Conservation (phyloP, 2,888 invertebrate species). For the Periphyllus acericola region DNA sequence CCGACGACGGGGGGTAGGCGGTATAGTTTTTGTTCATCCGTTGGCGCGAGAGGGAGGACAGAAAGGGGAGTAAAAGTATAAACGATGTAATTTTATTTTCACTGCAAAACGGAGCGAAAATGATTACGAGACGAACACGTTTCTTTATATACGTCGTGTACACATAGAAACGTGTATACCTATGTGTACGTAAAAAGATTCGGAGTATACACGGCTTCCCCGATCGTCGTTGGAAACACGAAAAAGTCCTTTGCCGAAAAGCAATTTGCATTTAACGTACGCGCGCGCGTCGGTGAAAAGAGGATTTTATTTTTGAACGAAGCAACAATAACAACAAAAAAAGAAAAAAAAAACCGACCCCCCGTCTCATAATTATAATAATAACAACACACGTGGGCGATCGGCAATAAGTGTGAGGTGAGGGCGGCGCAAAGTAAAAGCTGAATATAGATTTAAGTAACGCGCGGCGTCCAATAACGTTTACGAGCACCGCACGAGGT, state of each 20-base stretch:
- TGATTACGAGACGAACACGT: not conserved
- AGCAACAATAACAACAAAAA: not conserved
- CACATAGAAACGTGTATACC: no score
- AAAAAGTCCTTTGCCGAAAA: slow-evolving; percentile 6
- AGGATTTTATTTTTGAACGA: not conserved
- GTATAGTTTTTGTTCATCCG: no score
- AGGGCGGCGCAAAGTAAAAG: not conserved
- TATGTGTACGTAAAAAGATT: not conserved
- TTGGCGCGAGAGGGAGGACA: no score
- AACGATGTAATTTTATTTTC: not conserved
- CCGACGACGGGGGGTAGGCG: no score
- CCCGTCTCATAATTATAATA: not conserved
- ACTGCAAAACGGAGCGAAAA: not conserved
- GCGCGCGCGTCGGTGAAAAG: not conserved
- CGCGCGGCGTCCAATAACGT: slow-evolving; percentile 13
- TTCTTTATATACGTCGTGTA: not conserved
- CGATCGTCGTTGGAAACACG: not conserved
- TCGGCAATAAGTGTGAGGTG: not conserved
- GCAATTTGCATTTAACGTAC: slow-evolving; percentile 15
- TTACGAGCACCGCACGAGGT: not conserved
- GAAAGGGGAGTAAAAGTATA: not conserved
- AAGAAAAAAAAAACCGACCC: not conserved
- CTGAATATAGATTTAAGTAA: not conserved
- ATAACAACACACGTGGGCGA: not conserved
- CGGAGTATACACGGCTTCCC: not conserved